Evolutionary conservation across 1,140 invertebrate genomes (phyloP).

Genomic region (Drosophila watanabei): DNA sequence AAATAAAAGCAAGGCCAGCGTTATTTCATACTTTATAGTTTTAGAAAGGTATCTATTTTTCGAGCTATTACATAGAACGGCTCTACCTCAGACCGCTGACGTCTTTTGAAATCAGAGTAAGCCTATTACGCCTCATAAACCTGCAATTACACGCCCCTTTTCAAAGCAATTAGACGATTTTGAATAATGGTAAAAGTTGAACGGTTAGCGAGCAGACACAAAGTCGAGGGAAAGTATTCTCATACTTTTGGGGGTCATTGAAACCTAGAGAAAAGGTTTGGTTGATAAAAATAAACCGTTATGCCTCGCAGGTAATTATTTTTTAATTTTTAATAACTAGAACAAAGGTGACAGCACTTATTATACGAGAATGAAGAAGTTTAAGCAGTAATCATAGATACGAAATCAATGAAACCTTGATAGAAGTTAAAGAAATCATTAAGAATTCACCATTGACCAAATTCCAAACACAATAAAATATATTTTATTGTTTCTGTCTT

Average conservation of each 20-base stretch:
- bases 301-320: neutral
- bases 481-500: slow-evolving; percentile 1
- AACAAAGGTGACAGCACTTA: neutral
- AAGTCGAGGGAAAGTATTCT: slow-evolving; percentile 20
- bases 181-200: slow-evolving; percentile 5
- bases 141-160: slow-evolving; percentile 25
- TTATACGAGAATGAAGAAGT: too few relatives aligned
- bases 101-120: neutral
- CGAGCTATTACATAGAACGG: neutral
- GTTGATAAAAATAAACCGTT: neutral
- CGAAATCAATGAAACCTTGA: neutral
- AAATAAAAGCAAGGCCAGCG: neutral
- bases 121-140: slow-evolving; percentile 14
- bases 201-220: neutral
- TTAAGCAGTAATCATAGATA: too few relatives aligned
- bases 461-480: slow-evolving; percentile 7
- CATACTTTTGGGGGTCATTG: slow-evolving; percentile 8
- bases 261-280: slow-evolving; percentile 7
- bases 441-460: slow-evolving; percentile 7
- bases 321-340: slow-evolving; percentile 3
- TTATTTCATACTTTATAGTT: neutral
- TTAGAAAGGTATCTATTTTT: slow-evolving; percentile 12
- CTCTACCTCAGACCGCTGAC: neutral
- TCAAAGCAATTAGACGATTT: slow-evolving; percentile 5
- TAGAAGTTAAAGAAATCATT: neutral